phyloP scores from a whole-genome alignment of 2,797 vertebrate genomes.

The Schizopygopsis malacanthus region DNA sequence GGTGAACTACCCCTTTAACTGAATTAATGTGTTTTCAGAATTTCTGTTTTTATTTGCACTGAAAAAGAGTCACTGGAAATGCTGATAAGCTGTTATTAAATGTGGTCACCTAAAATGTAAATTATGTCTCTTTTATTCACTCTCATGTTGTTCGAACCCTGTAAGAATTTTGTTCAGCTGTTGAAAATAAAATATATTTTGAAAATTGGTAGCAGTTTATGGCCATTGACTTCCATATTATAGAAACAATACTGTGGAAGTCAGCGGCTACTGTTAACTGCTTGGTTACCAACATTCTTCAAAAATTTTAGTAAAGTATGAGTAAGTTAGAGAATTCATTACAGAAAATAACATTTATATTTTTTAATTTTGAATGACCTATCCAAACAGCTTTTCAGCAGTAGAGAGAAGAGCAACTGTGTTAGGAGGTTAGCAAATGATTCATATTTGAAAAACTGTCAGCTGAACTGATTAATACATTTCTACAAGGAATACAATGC shows the following conservation, averaged over 20 bases:
- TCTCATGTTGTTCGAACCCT: too few relatives aligned
- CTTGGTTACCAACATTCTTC: background rate
- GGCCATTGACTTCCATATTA: background rate
- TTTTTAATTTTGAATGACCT: background rate
- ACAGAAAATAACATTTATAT: too few relatives aligned
- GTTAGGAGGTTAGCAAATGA: background rate
- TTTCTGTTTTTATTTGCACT: background rate
- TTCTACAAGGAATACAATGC: background rate
- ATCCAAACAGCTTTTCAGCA: background rate
- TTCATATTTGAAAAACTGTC: background rate
- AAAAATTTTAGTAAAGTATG: background rate
- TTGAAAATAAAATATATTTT: too few relatives aligned
- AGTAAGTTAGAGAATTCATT: too few relatives aligned
- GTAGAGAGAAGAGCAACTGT: background rate
- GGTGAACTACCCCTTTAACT: too few relatives aligned
- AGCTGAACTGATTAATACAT: background rate
- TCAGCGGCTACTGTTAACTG: background rate
- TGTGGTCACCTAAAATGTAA: too few relatives aligned
- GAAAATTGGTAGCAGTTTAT: background rate
- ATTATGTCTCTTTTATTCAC: too few relatives aligned
- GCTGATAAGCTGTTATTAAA: background rate
- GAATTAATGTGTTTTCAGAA: background rate
- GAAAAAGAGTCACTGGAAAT: background rate
- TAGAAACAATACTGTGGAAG: background rate
- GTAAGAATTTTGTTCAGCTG: too few relatives aligned